Base-by-base conservation (phyloP, 2,888 invertebrate genomes). In the Agrotis exclamationis region DNA sequence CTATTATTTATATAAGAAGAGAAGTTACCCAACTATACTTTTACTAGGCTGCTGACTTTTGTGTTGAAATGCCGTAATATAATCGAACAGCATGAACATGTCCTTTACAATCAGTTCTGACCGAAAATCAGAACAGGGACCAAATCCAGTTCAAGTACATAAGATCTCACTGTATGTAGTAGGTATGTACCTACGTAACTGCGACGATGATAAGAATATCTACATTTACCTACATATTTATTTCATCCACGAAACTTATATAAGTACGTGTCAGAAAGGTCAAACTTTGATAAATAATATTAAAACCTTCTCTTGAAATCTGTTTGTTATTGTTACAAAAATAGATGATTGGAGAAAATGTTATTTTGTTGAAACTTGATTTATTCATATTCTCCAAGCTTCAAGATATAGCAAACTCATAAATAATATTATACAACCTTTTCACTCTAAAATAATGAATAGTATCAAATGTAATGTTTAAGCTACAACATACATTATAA, bases 321-420 rank as follows among this genome's bases (percentile, higher is more conserved):
- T 74, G 44, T 47, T n/a, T 45, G 14, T 45, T 58, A 58, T 16
- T 48, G n/a, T 76, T n/a, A 33, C 13, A 69, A 54, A 54, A 56
- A 70, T 14, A 50, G 2, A 20, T n/a, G 9, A 24, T 47, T 6
- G 16, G 45, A 24, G 50, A 24, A 51, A 67, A 56, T 76, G 0
- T 74, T 60, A 50, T 60, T 70, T 70, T 50, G 22, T 50, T 50
- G 4, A 28, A 75, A 71, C 39, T 48, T 28, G 6, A 54, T 63
- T 28, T 60, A 39, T 60, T 47, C 2, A 50, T 13, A 48, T 57
- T 72, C 14, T 22, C 13, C 5, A 44, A 33, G 5, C 22, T 50
- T 45, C 14, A 7, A 58, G 47, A 16, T 22, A n/a, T 57, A 33
- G 9, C 48, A 39, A 33, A 56, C 13, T 72, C 33, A 47, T 57